Base-by-base conservation (phyloP, 2,113 vertebrate species). In the Heterotilapia buettikoferi region DNA sequence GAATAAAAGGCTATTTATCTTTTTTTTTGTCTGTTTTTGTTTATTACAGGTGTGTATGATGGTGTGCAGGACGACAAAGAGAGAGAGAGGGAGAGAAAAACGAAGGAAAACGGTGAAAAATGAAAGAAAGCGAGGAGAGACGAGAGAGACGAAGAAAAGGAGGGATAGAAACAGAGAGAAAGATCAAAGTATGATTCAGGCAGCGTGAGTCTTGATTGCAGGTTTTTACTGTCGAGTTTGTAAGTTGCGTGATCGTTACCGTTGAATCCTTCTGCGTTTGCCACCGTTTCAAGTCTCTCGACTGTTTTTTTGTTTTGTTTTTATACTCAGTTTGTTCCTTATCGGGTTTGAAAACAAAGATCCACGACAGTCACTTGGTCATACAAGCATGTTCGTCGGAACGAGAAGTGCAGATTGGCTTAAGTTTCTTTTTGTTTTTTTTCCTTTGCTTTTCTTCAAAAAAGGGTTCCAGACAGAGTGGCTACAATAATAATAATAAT, bases 391-490 rank as follows among this genome's bases (percentile, higher is more conserved):
- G 93, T 92, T 86, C 80, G 83, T 87, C 85, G 80, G 88, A 91
- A 93, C 90, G 19, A 88, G 83, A 92, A 88, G 88, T 93, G 91
- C 92, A 92, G 92, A 85, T 93, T 83, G 92, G 92, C 84, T 91
- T 71, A 36, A 57, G 26, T 84, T 83, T 87, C 12, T 54, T 71
- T 54, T 78, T 85, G 38, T 47, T 83, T 86, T 89, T 84, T 84
- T 80, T 71, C 45, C n/a, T 93, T 89, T 57, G 68, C 61, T 89
- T 93, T 92, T 93, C 84, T 93, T 84, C 78, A 91, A 94, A 94
- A 94, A 92, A 92, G 89, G 82, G 80, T 86, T 92, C 89, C 90
- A 88, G 92, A 95, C 92, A 90, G 92, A 93, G 93, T 88, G 91
- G 91, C 91, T 90, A 92, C 88, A 56, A 89, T 91, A 90, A 91